phyloP scores from a whole-genome alignment of 2,888 invertebrate genomes.

The Sminthurides aquaticus region DNA sequence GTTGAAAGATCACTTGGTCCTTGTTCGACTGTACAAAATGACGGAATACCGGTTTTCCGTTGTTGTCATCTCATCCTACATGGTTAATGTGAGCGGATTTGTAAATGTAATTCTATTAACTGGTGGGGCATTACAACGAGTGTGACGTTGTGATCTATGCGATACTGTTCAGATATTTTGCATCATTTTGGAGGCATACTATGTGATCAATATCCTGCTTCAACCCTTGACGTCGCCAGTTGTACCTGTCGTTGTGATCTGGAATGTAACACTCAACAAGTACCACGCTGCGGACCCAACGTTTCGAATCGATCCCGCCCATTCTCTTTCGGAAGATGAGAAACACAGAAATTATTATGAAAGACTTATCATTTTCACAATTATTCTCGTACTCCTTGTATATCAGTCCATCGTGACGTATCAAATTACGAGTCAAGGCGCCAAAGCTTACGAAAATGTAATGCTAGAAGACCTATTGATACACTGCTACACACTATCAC shows the following conservation, averaged over 20 bases:
- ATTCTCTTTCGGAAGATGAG: too few relatives aligned
- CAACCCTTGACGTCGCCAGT: not conserved
- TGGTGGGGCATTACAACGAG: too few relatives aligned
- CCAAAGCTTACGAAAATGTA: constrained; percentile 33
- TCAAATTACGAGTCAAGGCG: constrained; percentile 28
- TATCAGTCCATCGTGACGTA: constrained; percentile 33
- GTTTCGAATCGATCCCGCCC: not conserved
- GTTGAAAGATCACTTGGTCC: constrained; percentile 36
- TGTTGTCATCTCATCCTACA: constrained; percentile 29
- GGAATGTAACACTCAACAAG: not conserved
- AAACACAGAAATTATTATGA: too few relatives aligned
- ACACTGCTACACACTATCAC: too few relatives aligned
- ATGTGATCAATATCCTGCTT: not conserved
- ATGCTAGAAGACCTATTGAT: constrained; percentile 1
- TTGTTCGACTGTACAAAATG: constrained; percentile 38
- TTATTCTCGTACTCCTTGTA: constrained; percentile 18
- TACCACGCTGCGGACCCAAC: not conserved
- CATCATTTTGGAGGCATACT: constrained; percentile 9
- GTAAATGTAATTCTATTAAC: not conserved
- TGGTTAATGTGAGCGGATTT: constrained; percentile 24
- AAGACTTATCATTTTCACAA: too few relatives aligned
- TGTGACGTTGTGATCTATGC: too few relatives aligned
- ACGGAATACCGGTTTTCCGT: constrained; percentile 34
- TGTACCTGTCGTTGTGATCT: not conserved
- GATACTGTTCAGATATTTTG: constrained; percentile 2